These are phyloP conservation scores for Agonopterix heracliana DNA, from an alignment of 2,888 invertebrate genomes.

Conservation along the genomic window DNA sequence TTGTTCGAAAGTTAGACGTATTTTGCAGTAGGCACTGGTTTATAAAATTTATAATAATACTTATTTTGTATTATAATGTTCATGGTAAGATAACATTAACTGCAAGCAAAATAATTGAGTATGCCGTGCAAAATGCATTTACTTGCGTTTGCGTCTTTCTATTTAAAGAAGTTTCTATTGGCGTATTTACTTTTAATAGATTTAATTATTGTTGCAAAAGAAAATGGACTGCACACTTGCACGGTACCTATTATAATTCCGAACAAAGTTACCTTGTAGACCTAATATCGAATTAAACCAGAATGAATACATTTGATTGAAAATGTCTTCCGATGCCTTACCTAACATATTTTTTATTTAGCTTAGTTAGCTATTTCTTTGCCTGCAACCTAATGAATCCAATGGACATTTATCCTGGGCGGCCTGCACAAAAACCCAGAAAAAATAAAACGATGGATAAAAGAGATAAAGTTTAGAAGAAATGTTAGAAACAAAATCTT, in stretches of 20 bases:
- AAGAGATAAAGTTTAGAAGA: background rate
- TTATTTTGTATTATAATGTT: constrained; percentile 14
- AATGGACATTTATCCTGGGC: no score
- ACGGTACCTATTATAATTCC: no score
- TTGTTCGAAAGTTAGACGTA: background rate
- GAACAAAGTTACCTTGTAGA: no score
- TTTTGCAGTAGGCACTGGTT: background rate
- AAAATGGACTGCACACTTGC: no score
- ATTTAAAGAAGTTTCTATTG: constrained; percentile 8
- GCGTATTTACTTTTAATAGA: background rate
- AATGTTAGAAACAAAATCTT: constrained; percentile 1
- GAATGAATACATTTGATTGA: no score
- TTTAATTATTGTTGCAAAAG: no score
- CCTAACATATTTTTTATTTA: no score
- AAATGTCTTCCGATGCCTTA: no score
- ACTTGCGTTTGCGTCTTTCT: constrained; percentile 16
- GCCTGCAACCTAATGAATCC: no score
- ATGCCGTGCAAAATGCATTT: constrained; percentile 24
- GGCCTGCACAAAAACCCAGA: no score
- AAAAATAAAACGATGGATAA: background rate
- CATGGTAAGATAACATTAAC: constrained; percentile 44
- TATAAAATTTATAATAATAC: background rate
- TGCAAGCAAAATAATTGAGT: constrained; percentile 11
- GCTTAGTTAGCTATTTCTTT: no score
- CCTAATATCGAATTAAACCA: no score